Evolutionary conservation across 1,140 invertebrate genomes (phyloP), one percentile per base, ranked within the genome.

Genomic region (Ips nitidus): DNA sequence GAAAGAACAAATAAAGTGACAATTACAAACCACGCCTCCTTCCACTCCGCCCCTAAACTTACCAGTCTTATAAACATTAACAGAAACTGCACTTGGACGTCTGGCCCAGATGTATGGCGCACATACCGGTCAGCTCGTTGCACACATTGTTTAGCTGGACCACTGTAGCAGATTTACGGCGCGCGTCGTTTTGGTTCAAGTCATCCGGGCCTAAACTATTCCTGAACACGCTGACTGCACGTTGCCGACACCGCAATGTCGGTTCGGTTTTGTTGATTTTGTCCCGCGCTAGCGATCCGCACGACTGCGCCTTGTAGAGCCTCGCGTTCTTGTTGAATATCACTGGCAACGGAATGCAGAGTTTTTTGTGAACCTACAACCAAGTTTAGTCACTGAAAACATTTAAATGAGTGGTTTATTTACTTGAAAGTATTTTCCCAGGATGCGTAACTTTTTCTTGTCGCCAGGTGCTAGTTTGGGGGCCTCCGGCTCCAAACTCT

Each of bases 231-330:
- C 83, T 79, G 7, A 75, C 76, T 8, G 77, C 77, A 38, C 81
- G 78, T 60, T 83, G 77, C 58, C 75, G 74, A 61, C 74, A 69
- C 43, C 62, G 57, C 37, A 67, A 50, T 1, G 47, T 40, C 7
- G 65, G 68, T 41, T 62, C 71, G 38, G 67, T 69, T 36, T 72
- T 62, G n/a, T 75, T 79, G n/a, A 84, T 80, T 22, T 83, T 80
- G 59, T 86, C 85, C 2, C 81, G 78, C 36, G 80, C 80, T 39
- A 87, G 82, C 52, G 84, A 86, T n/a, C 85, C 82, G 73, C 86
- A 87, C 0, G 85, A 86, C 65, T 86, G 83, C 2, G 86, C 84
- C 69, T 87, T 87, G 70, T 87, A 87, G 0, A 87, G 78, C 3
- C 69, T 55, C 1, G 84, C 81, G 60, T 78, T 79, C n/a, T 83